Conservation (phyloP, 1,140 invertebrate genomes). For the Triops cancriformis region DNA sequence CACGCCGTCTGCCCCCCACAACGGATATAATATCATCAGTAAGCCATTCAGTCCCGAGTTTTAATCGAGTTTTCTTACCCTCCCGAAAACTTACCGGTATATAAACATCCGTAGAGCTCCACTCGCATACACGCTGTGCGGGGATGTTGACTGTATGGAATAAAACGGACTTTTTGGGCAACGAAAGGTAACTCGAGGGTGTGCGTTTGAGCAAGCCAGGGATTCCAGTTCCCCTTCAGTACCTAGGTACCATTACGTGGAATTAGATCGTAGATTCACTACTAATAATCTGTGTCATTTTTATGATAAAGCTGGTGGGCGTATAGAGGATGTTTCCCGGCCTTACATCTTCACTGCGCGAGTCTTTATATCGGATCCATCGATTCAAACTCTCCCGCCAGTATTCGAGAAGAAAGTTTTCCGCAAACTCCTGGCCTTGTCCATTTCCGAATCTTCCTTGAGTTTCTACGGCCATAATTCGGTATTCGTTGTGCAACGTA, state of each 20-base stretch:
- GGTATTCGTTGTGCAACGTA: conserved; percentile 61
- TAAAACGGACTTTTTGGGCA: conserved; percentile 65
- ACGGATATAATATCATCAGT: conserved; percentile 7
- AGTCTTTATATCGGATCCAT: conserved; percentile 71
- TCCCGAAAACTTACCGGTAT: conserved; percentile 48
- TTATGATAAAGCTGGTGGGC: neutral
- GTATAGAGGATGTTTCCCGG: conserved; percentile 28
- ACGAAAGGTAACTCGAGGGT: conserved; percentile 66
- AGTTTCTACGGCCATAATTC: conserved; percentile 78
- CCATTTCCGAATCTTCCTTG: conserved; percentile 90
- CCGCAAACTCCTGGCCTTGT: conserved; percentile 77
- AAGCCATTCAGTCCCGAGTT: conserved; percentile 2
- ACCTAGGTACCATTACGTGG: conserved; percentile 49
- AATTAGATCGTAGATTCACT: neutral
- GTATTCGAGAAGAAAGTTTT: conserved; percentile 77
- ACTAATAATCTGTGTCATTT: neutral
- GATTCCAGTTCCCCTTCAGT: conserved; percentile 69
- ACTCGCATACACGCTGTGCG: conserved; percentile 79
- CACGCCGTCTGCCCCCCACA: conserved; percentile 16
- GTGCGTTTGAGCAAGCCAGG: conserved; percentile 65
- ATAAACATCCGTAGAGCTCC: conserved; percentile 68
- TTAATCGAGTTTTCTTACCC: neutral
- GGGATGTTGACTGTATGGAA: conserved; percentile 71
- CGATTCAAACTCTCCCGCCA: conserved; percentile 56
- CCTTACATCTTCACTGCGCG: conserved; percentile 58